Percentiles rank a stretch among this genome's conserved stretches.
These are phyloP conservation scores for Machimus rusticus DNA, from an alignment of 2,888 invertebrate genomes.

Conservation along the genomic window DNA sequence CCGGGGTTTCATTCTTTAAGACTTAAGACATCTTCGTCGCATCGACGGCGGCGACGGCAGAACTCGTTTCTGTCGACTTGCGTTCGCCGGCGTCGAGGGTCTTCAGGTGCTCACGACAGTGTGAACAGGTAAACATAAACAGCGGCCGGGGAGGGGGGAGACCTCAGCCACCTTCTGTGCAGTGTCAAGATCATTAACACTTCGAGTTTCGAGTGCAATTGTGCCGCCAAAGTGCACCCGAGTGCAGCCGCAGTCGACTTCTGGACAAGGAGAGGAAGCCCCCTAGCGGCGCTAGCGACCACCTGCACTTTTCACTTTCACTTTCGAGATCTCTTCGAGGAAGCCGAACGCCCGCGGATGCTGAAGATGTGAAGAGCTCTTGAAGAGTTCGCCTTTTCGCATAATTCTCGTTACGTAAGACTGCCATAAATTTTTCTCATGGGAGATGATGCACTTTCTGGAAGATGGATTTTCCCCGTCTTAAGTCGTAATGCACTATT, in stretches of 20 bases:
- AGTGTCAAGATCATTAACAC: conserved; percentile 36
- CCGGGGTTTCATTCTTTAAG: background rate
- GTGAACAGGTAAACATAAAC: conserved; percentile 9
- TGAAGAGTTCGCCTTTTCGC: background rate
- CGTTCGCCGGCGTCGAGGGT: background rate
- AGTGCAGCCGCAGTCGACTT: background rate
- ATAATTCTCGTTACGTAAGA: background rate
- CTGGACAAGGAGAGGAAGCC: background rate
- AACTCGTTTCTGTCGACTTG: background rate
- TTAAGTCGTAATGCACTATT: background rate
- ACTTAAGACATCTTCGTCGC: background rate
- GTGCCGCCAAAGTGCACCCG: background rate
- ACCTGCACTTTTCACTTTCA: background rate
- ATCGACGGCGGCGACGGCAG: background rate
- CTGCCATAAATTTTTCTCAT: background rate
- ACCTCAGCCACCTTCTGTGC: background rate
- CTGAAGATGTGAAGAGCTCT: background rate
- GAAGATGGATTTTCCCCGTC: background rate
- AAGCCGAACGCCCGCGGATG: background rate
- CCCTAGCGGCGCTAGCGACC: background rate
- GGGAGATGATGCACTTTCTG: background rate
- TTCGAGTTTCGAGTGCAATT: background rate
- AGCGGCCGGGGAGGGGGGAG: background rate
- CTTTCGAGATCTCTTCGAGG: background rate
- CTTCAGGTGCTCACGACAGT: background rate